Conservation (phyloP, 2,797 vertebrate genomes). For the Podarcis siculus region DNA sequence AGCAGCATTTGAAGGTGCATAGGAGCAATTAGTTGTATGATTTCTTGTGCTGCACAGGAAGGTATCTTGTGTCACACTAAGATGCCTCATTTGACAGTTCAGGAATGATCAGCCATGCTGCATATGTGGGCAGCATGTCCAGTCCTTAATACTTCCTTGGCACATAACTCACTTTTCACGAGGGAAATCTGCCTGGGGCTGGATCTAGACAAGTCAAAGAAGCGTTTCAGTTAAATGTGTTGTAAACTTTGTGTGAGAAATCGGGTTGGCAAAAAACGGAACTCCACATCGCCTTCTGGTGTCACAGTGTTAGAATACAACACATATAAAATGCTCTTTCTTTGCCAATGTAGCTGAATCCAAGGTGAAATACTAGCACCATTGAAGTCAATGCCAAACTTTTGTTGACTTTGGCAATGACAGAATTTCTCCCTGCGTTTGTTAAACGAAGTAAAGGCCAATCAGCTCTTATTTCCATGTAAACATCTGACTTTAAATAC, state of each 20-base stretch:
- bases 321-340: neutral
- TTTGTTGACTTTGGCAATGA: neutral
- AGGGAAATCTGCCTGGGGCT: neutral
- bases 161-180: neutral
- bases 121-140: neutral
- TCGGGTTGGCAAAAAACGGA: too few relatives aligned
- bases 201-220: too few relatives aligned
- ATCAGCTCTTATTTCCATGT: neutral
- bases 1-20: neutral
- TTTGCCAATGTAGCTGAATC: too few relatives aligned
- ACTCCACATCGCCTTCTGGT: too few relatives aligned
- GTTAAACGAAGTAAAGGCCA: neutral
- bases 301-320: too few relatives aligned
- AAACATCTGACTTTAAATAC: conserved; percentile 17
- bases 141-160: neutral
- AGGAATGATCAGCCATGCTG: neutral
- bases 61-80: neutral
- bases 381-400: neutral
- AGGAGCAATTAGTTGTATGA: neutral
- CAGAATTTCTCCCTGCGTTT: neutral
- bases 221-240: too few relatives aligned
- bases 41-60: neutral
- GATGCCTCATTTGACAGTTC: neutral
- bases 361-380: neutral
- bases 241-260: too few relatives aligned